Base-by-base conservation (phyloP, 2,113 vertebrate species). In the Hippocampus mohnikei region DNA sequence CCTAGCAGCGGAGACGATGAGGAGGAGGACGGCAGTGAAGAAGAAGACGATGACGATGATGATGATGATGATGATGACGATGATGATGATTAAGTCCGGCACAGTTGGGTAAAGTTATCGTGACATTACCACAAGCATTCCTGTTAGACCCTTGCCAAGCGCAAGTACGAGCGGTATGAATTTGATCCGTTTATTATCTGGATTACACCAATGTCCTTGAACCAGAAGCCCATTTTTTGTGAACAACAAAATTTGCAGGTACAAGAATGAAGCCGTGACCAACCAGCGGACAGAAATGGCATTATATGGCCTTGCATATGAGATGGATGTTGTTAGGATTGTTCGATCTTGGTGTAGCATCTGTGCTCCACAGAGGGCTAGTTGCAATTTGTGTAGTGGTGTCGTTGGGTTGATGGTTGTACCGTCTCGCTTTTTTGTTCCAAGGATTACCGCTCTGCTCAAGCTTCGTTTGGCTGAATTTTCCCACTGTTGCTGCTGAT, bases 1-100 rank as follows among this genome's bases (percentile, higher is more conserved):
- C 56, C 66, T 3, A 87, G 80, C 67, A 83, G 76, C 1, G 81
- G 69, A 63, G 86, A 59, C 8, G 86, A 83, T 41, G 86, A 84
- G 0, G 74, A 75, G 0, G 75, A 84, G 0, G 79, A 84, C 0
- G 82, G 73, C 0, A 63, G 6, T 0, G 85, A 75, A 0, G 76
- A 69, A 0, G 80, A 73, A 0, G 81, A 77, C 0, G 77, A 82
- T 0, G 76, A 74, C 0, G 81, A 71, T 0, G 76, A 66, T 0
- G 83, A 82, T 0, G 80, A 80, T 0, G 72, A 76, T 0, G 74
- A 61, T 0, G 81, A 67, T 1, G 68, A 58, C 0, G 69, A 62
- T 0, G 75, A 79, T 11, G 80, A 81, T 68, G 75, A 77, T 78
- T 77, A 71, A 67, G 53, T 64, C 20, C 2, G 66, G 50, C 15